phyloP scores from a whole-genome alignment of 2,113 vertebrate species.

The Hippocampus guttulatus region DNA sequence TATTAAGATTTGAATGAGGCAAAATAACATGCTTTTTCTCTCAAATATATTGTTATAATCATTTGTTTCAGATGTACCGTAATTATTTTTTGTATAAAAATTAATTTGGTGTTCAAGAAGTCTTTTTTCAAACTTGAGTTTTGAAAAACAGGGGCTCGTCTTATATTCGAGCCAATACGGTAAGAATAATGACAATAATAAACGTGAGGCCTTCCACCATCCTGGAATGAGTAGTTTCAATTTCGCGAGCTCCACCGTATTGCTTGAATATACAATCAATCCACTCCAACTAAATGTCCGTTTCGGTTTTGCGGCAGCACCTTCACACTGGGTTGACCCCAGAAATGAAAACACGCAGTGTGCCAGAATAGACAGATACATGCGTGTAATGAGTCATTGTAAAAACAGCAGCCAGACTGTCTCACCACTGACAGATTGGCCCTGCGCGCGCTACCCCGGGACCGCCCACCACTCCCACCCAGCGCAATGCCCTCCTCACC shows the following conservation, averaged over 20 bases:
- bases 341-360: conserved; percentile 18
- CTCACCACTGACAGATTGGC: conserved; percentile 37
- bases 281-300: background rate
- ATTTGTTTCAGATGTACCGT: no score
- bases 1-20: no score
- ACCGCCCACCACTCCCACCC: no score
- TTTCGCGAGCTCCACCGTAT: background rate
- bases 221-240: background rate
- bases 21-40: no score
- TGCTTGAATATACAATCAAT: background rate
- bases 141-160: no score
- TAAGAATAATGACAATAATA: background rate
- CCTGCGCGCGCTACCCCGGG: conserved; percentile 7
- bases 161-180: no score
- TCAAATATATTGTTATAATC: no score
- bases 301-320: background rate
- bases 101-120: no score
- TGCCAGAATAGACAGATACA: conserved; percentile 35
- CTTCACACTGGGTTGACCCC: conserved; percentile 44
- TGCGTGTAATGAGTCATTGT: conserved; percentile 46
- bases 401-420: conserved; percentile 60
- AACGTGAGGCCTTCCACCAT: background rate
- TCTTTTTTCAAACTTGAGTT: no score
- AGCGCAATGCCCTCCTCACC: no score
- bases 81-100: no score